phyloP scores from a whole-genome alignment of 2,797 vertebrate species.

The Siniperca obscura region DNA sequence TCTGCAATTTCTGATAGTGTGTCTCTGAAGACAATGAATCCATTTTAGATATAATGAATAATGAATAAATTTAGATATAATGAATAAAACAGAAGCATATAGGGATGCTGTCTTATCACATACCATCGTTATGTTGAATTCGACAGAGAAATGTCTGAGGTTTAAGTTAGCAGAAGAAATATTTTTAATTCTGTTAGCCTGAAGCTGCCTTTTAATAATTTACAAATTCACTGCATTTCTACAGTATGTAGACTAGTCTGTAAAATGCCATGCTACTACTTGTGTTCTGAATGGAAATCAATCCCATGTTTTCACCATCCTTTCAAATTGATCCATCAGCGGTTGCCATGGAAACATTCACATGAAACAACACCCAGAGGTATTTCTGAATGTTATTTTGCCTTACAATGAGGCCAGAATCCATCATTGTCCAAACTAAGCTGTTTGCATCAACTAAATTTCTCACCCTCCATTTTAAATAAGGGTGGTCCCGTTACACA shows the following conservation, averaged over 20 bases:
- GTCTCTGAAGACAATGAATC: background rate
- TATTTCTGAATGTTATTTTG: constrained; percentile 69
- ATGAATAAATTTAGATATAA: background rate
- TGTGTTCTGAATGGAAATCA: constrained; percentile 57
- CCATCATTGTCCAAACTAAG: constrained; percentile 45
- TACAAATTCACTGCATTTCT: constrained; percentile 1
- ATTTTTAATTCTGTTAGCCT: background rate
- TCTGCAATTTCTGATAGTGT: background rate
- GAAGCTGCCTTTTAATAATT: constrained; percentile 59
- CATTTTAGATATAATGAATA: background rate
- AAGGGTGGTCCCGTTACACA: background rate
- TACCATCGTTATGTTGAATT: background rate
- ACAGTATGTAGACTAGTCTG: background rate
- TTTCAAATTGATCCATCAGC: constrained; percentile 55
- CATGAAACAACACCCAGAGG: constrained; percentile 73
- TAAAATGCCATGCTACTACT: constrained; percentile 35
- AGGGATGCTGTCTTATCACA: background rate
- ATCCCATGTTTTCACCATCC: constrained; percentile 43
- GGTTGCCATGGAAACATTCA: constrained; percentile 78
- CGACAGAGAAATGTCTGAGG: background rate
- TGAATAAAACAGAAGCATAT: background rate
- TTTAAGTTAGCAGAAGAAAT: background rate
- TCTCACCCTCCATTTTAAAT: background rate
- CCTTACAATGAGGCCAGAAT: constrained; percentile 38
- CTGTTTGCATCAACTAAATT: background rate